phyloP scores from a whole-genome alignment of 2,113 vertebrate species.

The Grantiella picta region DNA sequence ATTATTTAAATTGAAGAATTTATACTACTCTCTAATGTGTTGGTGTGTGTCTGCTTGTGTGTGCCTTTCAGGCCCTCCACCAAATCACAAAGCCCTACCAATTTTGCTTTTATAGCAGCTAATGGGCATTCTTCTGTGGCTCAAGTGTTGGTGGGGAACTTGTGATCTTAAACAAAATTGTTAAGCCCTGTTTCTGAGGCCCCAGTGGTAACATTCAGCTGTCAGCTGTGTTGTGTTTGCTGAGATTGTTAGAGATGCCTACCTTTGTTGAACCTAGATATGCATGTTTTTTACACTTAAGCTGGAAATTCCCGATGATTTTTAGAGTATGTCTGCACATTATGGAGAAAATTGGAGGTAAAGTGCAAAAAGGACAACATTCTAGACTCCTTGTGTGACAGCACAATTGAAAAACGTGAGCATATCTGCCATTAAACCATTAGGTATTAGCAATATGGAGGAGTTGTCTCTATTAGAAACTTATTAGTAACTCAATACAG shows the following conservation, averaged over 20 bases:
- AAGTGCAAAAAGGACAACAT: background rate
- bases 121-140: slow-evolving; percentile 37
- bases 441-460: background rate
- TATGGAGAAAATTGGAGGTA: background rate
- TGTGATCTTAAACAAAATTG: slow-evolving; percentile 46
- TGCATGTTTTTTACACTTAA: background rate
- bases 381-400: background rate
- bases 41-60: background rate
- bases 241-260: background rate
- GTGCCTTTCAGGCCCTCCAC: background rate
- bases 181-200: slow-evolving; percentile 26
- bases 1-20: slow-evolving; percentile 5
- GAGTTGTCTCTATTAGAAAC: background rate
- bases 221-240: slow-evolving; percentile 25
- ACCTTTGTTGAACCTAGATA: background rate
- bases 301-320: background rate
- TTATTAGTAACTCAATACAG: background rate
- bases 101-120: slow-evolving; percentile 44
- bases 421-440: background rate
- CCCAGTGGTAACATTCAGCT: slow-evolving; percentile 18
- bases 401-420: background rate
- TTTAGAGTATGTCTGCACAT: background rate
- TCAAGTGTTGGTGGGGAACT: slow-evolving; percentile 37
- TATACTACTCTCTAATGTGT: background rate
- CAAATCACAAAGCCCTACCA: slow-evolving; percentile 17